These are phyloP conservation scores for Pachymerium ferrugineum DNA, from an alignment of 2,888 invertebrate species.

Conservation along the genomic window DNA sequence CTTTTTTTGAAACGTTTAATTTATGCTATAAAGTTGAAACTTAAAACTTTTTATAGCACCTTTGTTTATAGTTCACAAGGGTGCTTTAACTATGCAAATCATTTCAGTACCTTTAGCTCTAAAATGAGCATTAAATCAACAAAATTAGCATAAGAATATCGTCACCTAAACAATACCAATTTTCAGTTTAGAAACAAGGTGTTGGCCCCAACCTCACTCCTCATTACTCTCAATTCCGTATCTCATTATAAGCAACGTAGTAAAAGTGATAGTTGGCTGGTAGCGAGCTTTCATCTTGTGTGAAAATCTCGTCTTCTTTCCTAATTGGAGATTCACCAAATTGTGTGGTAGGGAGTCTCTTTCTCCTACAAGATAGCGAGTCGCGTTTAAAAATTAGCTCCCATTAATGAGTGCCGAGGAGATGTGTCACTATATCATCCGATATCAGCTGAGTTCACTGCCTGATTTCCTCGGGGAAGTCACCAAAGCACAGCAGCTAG, in stretches of 20 bases:
- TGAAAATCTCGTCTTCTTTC: constrained; percentile 19
- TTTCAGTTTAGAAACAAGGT: background rate
- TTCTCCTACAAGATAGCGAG: constrained; percentile 20
- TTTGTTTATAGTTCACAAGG: too few relatives aligned
- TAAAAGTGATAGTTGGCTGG: background rate
- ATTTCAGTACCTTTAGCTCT: too few relatives aligned
- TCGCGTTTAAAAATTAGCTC: constrained; percentile 25
- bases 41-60: too few relatives aligned
- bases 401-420: constrained; percentile 25
- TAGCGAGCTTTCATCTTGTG: constrained; percentile 19
- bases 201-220: background rate
- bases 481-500: constrained; percentile 18
- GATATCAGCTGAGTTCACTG: constrained; percentile 27
- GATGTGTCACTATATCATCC: constrained; percentile 27
- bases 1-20: too few relatives aligned
- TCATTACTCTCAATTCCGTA: background rate
- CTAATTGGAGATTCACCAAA: constrained; percentile 27
- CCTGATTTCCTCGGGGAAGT: constrained; percentile 24
- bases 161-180: too few relatives aligned
- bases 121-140: background rate
- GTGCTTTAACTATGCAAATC: too few relatives aligned
- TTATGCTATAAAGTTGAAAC: too few relatives aligned
- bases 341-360: constrained; percentile 21
- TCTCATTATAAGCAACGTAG: background rate
- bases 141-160: background rate